Evolutionary conservation across 2,888 invertebrate species (phyloP), one percentile per base, ranked within the genome.

Genomic region (Alitta virens): DNA sequence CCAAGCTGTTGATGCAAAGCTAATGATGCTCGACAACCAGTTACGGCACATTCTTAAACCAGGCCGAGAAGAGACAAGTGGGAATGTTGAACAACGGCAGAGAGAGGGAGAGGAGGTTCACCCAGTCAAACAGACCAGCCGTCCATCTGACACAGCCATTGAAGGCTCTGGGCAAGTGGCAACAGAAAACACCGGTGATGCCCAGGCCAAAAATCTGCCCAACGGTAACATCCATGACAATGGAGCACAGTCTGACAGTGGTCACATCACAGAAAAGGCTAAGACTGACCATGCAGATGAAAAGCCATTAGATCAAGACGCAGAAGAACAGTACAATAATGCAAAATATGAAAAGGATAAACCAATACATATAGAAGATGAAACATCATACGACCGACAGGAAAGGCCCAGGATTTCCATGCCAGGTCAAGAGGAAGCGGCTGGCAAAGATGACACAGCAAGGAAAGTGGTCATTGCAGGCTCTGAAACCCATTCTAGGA

Each of bases 41-140:
- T 61, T 75, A 24, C 59, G 70, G 33, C 68, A 70, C 59, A 72
- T 75, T 27, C 67, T 75, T 18, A 74, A 73, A 51, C 57, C 68
- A 1, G 56, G 55, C 23, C 54, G 65, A 12, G 66, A 69, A 46
- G 67, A 69, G 16, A 51, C 63, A 14, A 51, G 52, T 3, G 54
- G 58, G 1, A 56, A 56, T 1, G 42, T 38, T 14, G 52, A 27
- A 25, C 26, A 40, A 24, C 1, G 57, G 18, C n/a, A 51, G 38
- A 23, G 60, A 40, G 24, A 54, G 55, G n/a, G 50, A 5, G 33
- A 33, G 33, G 33, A 33, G n/a, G 33, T 55, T 12, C 18, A 55
- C 14, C 26, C 27, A 7, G 33, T 14, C 3, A n/a, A n/a, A n/a
- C 38, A 21, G 43, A 21, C 12, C 12, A 21, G 24, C 16, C 21